Base-by-base conservation (phyloP, 2,113 vertebrate species). In the Rhizomys pruinosus region DNA sequence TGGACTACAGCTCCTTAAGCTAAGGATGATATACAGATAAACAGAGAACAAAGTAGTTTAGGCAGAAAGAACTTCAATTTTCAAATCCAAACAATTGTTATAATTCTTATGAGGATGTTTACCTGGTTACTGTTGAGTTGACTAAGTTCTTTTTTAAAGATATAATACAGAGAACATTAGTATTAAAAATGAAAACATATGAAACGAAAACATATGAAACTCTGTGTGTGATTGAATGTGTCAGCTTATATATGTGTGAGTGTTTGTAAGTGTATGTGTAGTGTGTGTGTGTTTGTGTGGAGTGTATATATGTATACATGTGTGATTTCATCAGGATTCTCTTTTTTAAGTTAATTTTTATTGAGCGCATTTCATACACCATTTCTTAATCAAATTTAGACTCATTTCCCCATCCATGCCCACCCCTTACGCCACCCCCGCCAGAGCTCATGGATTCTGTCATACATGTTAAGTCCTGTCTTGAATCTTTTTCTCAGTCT, bases 141-240 rank as follows among this genome's bases (percentile, higher is more conserved):
- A 74, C 23, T 59, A 8, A 79, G 13, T 37, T 73, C 66, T 89
- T 93, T 74, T 87, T 76, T 72, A 92, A 95, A 72, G 52, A 66
- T 77, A 74, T 79, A 92, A n/a, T 63, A 88, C 23, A 76, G 22
- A 59, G 29, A 90, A 73, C 39, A 82, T 11, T 68, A 10, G 25
- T 87, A 27, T 72, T 79, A 72, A 71, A 71, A 94, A 76, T n/a
- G 12, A 29, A 77, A 29, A 0, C 12, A 22, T 37, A 72, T 61
- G 71, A 71, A 94, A 76, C n/a, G 12, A 29, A 77, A 29, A 0
- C 12, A 22, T 37, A 64, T 59, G 42, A 6, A n/a, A 23, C 8
- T 64, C 15, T 5, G 39, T 64, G 23, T 15, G 2, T 32, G 37
- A 64, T 7, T 39, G n/a, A 39, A 34, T n/a, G 10, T 27, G 39